phyloP scores from a whole-genome alignment of 1,140 invertebrate species.

The Battus philenor region DNA sequence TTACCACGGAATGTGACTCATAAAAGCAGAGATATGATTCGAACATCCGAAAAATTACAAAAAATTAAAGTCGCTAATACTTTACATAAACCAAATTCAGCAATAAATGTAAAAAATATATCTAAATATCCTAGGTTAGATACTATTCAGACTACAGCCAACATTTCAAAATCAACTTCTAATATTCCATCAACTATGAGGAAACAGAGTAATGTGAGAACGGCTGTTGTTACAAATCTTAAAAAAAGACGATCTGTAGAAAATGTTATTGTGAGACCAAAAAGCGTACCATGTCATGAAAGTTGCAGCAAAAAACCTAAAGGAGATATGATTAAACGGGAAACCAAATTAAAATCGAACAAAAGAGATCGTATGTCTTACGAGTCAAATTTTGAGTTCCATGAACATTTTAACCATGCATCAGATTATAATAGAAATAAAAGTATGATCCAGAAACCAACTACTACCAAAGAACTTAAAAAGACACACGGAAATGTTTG shows the following conservation, averaged over 20 bases:
- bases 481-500: conserved; percentile 76
- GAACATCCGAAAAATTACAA: conserved; percentile 64
- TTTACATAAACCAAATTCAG: conserved; percentile 45
- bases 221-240: conserved; percentile 49
- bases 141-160: conserved; percentile 33
- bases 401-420: conserved; percentile 29
- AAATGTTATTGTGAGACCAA: conserved; percentile 37
- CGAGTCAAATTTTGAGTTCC: conserved; percentile 35
- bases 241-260: conserved; percentile 64
- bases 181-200: conserved; percentile 40
- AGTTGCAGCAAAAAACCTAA: conserved; percentile 45
- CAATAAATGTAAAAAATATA: conserved; percentile 31
- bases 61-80: conserved; percentile 47
- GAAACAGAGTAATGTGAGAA: conserved; percentile 48
- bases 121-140: conserved; percentile 24
- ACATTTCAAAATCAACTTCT: conserved; percentile 52
- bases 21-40: conserved; percentile 64
- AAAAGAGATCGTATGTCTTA: conserved; percentile 29
- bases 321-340: conserved; percentile 37
- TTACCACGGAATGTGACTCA: conserved; percentile 28
- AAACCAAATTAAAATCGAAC: conserved; percentile 27
- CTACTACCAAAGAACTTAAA: conserved; percentile 72
- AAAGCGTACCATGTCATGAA: conserved; percentile 42
- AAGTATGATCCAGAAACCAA: conserved; percentile 25
- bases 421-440: conserved; percentile 34